Base-by-base conservation (phyloP, 2,888 invertebrate genomes). In the Galerucella calmariensis region DNA sequence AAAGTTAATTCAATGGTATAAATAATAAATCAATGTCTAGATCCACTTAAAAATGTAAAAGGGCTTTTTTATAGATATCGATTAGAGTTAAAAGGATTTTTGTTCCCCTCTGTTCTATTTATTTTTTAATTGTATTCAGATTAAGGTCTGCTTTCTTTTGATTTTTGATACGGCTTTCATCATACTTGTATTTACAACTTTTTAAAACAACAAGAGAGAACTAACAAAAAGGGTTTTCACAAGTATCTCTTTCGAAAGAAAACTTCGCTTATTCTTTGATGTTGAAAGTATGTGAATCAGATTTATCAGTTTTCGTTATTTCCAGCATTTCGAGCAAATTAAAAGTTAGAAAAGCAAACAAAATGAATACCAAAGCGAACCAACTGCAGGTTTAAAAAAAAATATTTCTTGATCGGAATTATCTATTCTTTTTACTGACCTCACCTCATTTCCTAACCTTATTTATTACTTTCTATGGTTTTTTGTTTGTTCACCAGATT, bases 1-100 rank as follows among this genome's bases (percentile, higher is more conserved):
- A 65, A 62, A 76, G 74, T 76, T 79, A 77, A 81, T 79, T 79
- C 76, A 75, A 73, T 74, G 74, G 77, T 77, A 78, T 78, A 76
- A 81, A 82, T 82, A 82, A 86, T 86, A 83, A 83, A 85, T 86
- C 86, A 85, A 82, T 81, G 84, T 84, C 85, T 81, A 80, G 80
- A 82, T 81, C 79, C 86, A 86, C 83, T 84, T 83, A 83, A 84
- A 83, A 83, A 83, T 83, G 80, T 82, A 81, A 84, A 84, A 80
- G 82, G 81, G 78, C 72, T 78, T 80, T 83, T 82, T 83, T 83
- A 80, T 77, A 76, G 77, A 80, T 80, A 81, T 82, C 83, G 81
- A 84, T 84, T 82, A 82, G 77, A 72, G 78, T 81, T 83, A 81
- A 84, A 84, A 84, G 84, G 83, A 83, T 81, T 83, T 83, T 83